Percentiles rank a stretch among this genome's conserved stretches.
Evolutionary conservation across 2,113 vertebrate species (phyloP).

Genomic region (Miniopterus natalensis): DNA sequence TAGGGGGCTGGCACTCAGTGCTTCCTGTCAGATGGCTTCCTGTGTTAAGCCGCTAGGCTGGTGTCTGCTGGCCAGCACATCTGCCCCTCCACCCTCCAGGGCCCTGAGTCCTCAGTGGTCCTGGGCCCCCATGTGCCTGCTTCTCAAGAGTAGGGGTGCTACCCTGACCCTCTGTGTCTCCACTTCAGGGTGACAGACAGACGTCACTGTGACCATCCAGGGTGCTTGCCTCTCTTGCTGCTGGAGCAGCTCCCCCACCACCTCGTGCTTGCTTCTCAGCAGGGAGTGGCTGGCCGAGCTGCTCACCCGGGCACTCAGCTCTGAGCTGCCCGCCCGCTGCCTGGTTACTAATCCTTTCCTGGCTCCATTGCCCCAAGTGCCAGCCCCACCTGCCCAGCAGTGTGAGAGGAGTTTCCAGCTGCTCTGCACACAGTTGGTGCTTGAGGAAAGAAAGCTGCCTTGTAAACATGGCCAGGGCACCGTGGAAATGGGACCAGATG

Average conservation of each 20-base stretch:
- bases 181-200: constrained; percentile 6
- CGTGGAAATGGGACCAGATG: constrained; percentile 74
- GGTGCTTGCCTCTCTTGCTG: background rate
- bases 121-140: background rate
- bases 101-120: background rate
- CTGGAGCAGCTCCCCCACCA: background rate
- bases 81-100: constrained; percentile 20
- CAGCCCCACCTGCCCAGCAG: constrained; percentile 79
- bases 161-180: background rate
- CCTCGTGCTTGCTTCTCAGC: constrained; percentile 39
- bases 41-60: constrained; percentile 65
- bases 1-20: constrained; percentile 61
- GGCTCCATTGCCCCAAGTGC: constrained; percentile 66
- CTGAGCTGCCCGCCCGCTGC: constrained; percentile 69
- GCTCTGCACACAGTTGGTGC: constrained; percentile 61
- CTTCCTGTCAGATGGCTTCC: constrained; percentile 82
- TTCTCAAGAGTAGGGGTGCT: constrained; percentile 29
- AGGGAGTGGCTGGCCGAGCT: constrained; percentile 33
- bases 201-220: background rate
- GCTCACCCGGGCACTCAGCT: constrained; percentile 65
- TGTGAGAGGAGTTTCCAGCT: constrained; percentile 67
- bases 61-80: background rate
- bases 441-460: constrained; percentile 71
- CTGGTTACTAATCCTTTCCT: constrained; percentile 85
- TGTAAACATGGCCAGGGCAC: constrained; percentile 54